Base-by-base conservation (phyloP, 2,888 invertebrate species). In the Stramonita haemastoma region DNA sequence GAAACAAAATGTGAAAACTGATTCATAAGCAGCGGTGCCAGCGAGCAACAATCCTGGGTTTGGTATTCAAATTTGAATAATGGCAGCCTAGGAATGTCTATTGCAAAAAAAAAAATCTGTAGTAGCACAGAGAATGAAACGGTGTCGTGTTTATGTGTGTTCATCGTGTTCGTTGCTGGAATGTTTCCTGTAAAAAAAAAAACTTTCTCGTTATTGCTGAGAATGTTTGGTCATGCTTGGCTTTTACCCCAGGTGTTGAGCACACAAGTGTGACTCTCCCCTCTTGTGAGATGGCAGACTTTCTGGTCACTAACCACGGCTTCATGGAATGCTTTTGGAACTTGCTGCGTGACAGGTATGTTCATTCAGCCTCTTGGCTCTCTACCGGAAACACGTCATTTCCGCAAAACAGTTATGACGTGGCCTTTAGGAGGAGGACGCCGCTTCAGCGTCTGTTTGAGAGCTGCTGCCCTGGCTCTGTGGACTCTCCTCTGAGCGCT, bases 401-500 rank as follows among this genome's bases (percentile, higher is more conserved):
- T 34, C 32, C 17, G 8, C 34, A 32, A 34, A 19, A 19, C 17
- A 34, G 32, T 81, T 34, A 19, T 32, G 6, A 32, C 34, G 34
- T 81, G n/a, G 79, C 34, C 46, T 13, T 46, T 34, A 26, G 34
- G 34, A 46, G 26, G 36, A 36, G 26, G n/a, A n/a, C n/a, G 13
- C 32, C 11, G 32, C 32, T 13, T 1, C 34, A 81, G 79, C 34
- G 11, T 81, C 19, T 17, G 79, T 19, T n/a, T 2, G 11, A 19
- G 34, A 34, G 79, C 34, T 32, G 34, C 22, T 6, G 5, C 32
- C 46, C 22, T 29, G 34, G 57, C 11, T 81, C 36, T 26, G 89
- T 32, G 29, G 89, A 70, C 60, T 87, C 89, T 6, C 90, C 90
- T 2, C 89, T 86, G 83, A 90, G 32, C 89, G 46, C 46, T 90